Evolutionary conservation across 2,888 invertebrate genomes (phyloP), one percentile per base, ranked within the genome.

Genomic region (Sinentomon sp.): DNA sequence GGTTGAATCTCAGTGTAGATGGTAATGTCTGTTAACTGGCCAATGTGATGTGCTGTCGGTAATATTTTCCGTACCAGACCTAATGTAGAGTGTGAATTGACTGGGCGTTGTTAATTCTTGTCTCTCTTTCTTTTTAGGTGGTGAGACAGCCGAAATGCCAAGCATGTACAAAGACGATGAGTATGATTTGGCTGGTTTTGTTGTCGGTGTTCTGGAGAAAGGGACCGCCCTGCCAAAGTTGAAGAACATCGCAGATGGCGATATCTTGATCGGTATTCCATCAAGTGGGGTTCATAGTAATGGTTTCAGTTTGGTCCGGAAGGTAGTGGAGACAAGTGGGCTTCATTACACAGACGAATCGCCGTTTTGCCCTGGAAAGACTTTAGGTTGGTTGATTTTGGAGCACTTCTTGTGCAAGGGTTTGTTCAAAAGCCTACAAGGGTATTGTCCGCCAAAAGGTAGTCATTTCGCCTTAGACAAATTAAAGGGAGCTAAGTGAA

Each of bases 91-190:
- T n/a, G n/a, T n/a, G n/a, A n/a, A n/a, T n/a, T n/a, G n/a, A n/a
- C n/a, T n/a, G n/a, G n/a, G n/a, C n/a, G 7, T 24, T 28, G 18
- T 14, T 9, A 19, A 9, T 29, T 30, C 26, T 31, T 32, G 13
- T 17, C 22, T 28, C 33, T 33, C 20, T 33, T 36, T 32, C 29
- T 40, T 46, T 49, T 1, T 44, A 87, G 69, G 69, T 38, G 92
- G 92, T 1, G 92, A 94, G 57, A 92, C 92, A 2, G 92, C 92
- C 0, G 89, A 89, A 57, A 87, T 92, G 87, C 92, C 94, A 0
- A 73, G 78, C 2, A 73, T 94, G 59, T 97, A 94, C 54, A 60
- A 63, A 3, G 54, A 62, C 0, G 77, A 74, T 1, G 78, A 85
- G 42, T 94, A 89, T 53, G 94, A 97, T 53, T 53, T 94, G 31